Base-by-base conservation (phyloP, 2,113 vertebrate species). In the Corapipo altera region DNA sequence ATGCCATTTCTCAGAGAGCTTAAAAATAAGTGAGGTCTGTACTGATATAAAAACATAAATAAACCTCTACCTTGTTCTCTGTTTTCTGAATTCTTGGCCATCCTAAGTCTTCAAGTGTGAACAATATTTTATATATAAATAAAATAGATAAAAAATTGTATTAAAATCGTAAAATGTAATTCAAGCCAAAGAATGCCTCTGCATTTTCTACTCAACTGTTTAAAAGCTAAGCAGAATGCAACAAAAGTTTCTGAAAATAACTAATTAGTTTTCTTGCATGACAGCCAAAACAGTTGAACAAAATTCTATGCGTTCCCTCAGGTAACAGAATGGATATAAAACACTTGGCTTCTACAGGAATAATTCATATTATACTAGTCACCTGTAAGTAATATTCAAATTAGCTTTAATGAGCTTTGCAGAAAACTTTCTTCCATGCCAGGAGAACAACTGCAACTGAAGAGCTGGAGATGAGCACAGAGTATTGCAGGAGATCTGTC, bases 331-430 rank as follows among this genome's bases (percentile, higher is more conserved):
- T 1, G 43, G 33, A 88, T 51, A 22, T 58, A 57, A 44, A 93
- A 72, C 35, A 64, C 8, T 59, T 86, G 72, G 52, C 55, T 91
- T 84, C 80, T 84, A 74, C 86, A 83, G 43, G 30, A 86, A 5
- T 77, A 62, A 59, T 81, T 83, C 28, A 39, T 71, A 55, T 85
- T 82, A 59, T 69, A 51, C 52, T 32, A 86, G 80, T 75, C 76
- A 95, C 57, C 76, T 91, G 43, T n/a, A 86, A 43, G 32, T 81
- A 90, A 84, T 37, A 87, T 74, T 89, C 62, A 83, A 90, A 86
- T 83, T 17, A 49, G 49, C 21, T 84, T 74, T 89, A 90, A 93
- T 41, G 14, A 92, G 73, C 32, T 92, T 78, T 67, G 59, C 52
- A 77, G 35, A 84, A 81, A 92, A 86, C 48, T 64, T 62, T 49